Base-by-base conservation (phyloP, 1,140 invertebrate species). In the Plodia interpunctella region DNA sequence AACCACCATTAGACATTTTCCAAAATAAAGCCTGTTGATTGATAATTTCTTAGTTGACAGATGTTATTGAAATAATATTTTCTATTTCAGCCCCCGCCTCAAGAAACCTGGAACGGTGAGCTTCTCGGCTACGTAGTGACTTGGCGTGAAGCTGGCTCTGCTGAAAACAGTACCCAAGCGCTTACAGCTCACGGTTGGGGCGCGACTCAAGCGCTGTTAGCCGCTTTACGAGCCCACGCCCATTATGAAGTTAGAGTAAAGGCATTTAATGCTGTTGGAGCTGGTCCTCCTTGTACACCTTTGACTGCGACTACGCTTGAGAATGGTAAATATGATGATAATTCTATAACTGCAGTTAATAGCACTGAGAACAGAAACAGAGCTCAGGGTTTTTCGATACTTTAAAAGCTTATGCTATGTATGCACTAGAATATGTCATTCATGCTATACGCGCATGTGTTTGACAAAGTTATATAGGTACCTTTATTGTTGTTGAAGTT, bases 211-310 rank as follows among this genome's bases (percentile, higher is more conserved):
- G 83, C 79, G 5, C 55, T 72, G 18, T 92, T 92, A 59, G 92
- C 93, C 10, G 92, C 91, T 92, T 92, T 13, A 93, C 92, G 92
- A 91, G 92, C 6, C 93, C 94, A 74, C 90, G 92, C 58, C 91
- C 91, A 35, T 61, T 97, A 97, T 83, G 93, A 94, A 57, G 92
- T 97, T 50, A 91, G 93, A 11, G 93, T 98, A 15, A 93, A 94
- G 66, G 96, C 97, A 0, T 96, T 96, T 76, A 98, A 98, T 76
- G 93, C 93, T 32, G 94, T 97, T 49, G 97, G 96, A 0, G 93
- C 93, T 17, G 96, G 97, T 10, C 97, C 97, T 0, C 90, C 93
- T 3, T 95, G 95, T 18, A 81, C 92, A 0, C 92, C 94, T n/a
- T 89, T 95, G 18, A 91, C 93, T 55, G 94, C 95, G 0, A 94